Evolutionary conservation across 2,888 invertebrate species (phyloP).

Genomic region (Aspidiotus destructor): DNA sequence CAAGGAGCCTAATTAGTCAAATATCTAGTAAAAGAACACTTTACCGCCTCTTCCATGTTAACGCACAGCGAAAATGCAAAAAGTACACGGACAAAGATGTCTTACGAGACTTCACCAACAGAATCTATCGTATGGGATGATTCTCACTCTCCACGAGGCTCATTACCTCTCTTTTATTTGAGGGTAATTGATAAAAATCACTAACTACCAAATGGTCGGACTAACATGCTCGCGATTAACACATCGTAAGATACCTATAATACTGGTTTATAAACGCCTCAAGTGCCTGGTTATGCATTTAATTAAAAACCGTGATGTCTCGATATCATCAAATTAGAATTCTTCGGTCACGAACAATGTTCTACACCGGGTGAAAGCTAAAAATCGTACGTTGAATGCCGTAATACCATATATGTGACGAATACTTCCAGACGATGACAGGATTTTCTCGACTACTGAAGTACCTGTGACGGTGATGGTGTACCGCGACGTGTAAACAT

Average conservation of each 20-base stretch:
- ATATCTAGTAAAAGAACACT: too few relatives aligned
- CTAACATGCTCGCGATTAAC: not conserved
- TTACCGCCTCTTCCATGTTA: too few relatives aligned
- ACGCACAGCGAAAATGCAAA: too few relatives aligned
- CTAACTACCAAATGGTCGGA: conserved; percentile 18
- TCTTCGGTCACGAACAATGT: conserved; percentile 22
- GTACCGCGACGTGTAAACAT: not conserved
- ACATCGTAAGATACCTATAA: not conserved
- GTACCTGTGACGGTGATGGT: not conserved
- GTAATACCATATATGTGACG: conserved; percentile 14
- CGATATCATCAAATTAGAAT: conserved; percentile 9
- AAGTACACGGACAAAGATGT: too few relatives aligned
- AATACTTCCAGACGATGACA: not conserved
- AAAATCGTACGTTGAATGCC: conserved; percentile 2
- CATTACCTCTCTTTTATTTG: too few relatives aligned
- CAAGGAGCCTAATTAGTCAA: too few relatives aligned
- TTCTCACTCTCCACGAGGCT: too few relatives aligned
- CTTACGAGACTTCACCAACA: too few relatives aligned
- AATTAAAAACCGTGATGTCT: conserved; percentile 14
- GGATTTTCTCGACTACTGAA: not conserved
- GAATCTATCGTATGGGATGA: too few relatives aligned
- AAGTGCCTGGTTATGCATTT: conserved; percentile 9
- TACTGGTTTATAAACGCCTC: conserved; percentile 12
- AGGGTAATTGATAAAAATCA: conserved; percentile 23
- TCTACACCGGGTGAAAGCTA: conserved; percentile 20